Conservation (phyloP, 2,888 invertebrate species). For the Spatulosminthurus flaviceps region DNA sequence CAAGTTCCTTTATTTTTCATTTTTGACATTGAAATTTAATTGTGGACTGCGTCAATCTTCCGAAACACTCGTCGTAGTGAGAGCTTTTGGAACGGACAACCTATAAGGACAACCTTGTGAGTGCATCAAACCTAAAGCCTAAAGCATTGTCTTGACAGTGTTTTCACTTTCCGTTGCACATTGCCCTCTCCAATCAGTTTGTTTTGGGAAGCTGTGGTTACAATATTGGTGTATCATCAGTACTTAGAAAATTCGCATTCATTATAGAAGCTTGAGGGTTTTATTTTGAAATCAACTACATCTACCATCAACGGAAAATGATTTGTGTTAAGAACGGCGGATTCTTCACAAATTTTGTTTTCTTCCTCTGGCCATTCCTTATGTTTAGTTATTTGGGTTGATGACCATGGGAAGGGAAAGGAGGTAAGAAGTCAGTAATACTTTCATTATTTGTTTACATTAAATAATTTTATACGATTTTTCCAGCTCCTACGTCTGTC, state of each 20-base stretch:
- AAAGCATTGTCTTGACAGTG: background rate
- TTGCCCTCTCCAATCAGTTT: background rate
- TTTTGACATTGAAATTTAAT: slow-evolving; percentile 2
- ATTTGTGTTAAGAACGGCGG: slow-evolving; percentile 40
- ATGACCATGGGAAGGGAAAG: background rate
- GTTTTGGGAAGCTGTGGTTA: background rate
- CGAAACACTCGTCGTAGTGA: background rate
- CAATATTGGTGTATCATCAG: no score
- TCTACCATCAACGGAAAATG: no score
- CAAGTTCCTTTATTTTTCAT: background rate
- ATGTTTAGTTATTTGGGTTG: slow-evolving; percentile 41
- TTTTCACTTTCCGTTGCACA: slow-evolving; percentile 13
- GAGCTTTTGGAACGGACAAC: background rate
- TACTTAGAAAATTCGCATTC: no score
- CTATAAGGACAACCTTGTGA: background rate
- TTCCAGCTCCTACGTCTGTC: no score
- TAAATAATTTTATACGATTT: no score
- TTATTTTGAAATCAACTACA: no score
- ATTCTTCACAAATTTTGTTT: slow-evolving; percentile 33
- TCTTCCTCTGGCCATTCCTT: slow-evolving; percentile 45
- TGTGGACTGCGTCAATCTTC: background rate
- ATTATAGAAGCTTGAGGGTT: no score
- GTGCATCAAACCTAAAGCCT: background rate
- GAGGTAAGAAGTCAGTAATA: background rate
- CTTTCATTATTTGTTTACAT: background rate